A percentile compares a stretch with the other conserved stretches of the same genome.
Evolutionary conservation across 2,113 vertebrate genomes (phyloP).

Genomic region (Ochotona princeps): DNA sequence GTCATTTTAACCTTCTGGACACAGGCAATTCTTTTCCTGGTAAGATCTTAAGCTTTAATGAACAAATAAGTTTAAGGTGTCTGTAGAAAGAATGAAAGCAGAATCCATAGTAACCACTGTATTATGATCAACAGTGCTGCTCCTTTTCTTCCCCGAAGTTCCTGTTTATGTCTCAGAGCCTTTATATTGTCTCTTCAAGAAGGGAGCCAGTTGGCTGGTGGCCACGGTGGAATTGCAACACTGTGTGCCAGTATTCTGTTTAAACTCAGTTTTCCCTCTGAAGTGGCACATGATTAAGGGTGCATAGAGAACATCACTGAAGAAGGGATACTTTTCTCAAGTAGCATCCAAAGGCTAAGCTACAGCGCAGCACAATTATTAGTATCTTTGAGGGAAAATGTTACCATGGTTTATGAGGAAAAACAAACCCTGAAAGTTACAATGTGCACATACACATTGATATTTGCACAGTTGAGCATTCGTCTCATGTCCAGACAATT

Average conservation of each 20-base stretch:
- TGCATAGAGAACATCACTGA: not conserved
- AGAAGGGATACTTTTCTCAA: slow-evolving; percentile 25
- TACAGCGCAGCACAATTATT: not conserved
- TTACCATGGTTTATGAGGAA: not conserved
- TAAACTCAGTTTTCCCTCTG: slow-evolving; percentile 19
- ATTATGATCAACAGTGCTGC: slow-evolving; percentile 72
- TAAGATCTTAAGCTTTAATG: not conserved
- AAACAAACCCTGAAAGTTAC: not conserved
- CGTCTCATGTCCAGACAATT: not conserved
- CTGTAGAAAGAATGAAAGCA: not conserved
- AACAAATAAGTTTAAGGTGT: not conserved
- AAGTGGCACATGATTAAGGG: not conserved
- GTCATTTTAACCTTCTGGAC: not conserved
- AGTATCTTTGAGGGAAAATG: not conserved
- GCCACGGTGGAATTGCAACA: slow-evolving; percentile 30
- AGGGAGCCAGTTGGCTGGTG: slow-evolving; percentile 61
- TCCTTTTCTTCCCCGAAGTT: slow-evolving; percentile 70
- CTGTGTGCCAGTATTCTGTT: not conserved
- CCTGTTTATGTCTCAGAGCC: slow-evolving; percentile 73
- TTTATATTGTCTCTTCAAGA: slow-evolving; percentile 70
- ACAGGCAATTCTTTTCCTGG: not conserved
- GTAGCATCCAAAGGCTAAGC: not conserved
- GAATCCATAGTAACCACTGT: slow-evolving; percentile 63
- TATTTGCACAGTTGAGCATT: not conserved
- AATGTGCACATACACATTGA: not conserved